These are phyloP conservation scores for Vulpes ferrilata DNA, from an alignment of 2,113 vertebrate species.

Conservation along the genomic window DNA sequence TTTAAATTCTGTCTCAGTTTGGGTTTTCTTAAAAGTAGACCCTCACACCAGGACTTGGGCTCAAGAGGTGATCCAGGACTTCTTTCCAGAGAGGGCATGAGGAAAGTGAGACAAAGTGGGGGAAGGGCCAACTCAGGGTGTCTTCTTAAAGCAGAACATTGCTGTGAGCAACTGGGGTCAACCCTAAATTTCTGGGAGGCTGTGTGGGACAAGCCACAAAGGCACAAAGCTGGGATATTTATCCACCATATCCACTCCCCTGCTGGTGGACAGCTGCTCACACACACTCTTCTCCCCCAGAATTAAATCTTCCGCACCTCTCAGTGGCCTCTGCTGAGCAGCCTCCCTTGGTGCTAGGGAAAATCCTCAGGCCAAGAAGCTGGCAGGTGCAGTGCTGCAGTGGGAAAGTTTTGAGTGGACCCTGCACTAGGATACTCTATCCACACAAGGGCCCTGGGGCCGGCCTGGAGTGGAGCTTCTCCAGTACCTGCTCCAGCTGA, in stretches of 20 bases:
- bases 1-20: conserved; percentile 52
- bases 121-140: not conserved
- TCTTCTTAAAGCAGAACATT: not conserved
- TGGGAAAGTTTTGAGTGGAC: not conserved
- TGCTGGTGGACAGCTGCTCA: not conserved
- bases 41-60: not conserved
- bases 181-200: not conserved
- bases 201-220: not conserved
- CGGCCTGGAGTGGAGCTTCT: not conserved
- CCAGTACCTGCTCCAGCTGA: not conserved
- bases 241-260: not conserved
- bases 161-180: not conserved
- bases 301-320: not conserved
- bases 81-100: not conserved
- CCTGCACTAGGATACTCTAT: no score
- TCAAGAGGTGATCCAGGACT: not conserved
- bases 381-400: not conserved
- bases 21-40: conserved; percentile 20
- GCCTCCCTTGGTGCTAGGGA: not conserved
- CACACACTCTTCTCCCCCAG: not conserved
- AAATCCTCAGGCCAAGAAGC: not conserved
- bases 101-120: not conserved
- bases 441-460: rapidly evolving
- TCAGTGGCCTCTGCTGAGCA: not conserved
- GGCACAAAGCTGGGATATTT: not conserved